Base-by-base conservation (phyloP, 2,113 vertebrate genomes). In the Malaclemys terrapin region DNA sequence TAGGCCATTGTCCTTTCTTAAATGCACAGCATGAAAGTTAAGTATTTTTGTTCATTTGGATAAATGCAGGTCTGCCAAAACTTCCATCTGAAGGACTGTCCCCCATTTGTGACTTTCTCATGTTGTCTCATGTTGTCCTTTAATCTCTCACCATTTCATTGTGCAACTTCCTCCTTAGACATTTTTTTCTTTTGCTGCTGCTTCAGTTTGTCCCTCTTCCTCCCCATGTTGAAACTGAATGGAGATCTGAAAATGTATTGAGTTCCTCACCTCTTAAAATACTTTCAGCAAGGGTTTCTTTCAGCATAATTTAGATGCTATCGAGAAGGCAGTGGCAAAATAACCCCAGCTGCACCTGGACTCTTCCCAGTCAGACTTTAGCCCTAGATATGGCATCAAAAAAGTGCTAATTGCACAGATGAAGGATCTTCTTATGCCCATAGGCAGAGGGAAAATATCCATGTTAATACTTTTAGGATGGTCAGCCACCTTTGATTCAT, bases 171-270 rank as follows among this genome's bases (percentile, higher is more conserved):
- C 35, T 1, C 3, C 11, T 91, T 10, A 24, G 11, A 47, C 42
- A 19, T 85, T 89, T 76, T 47, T 91, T 35, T 17, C 14, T 35
- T 93, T 85, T 75, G 79, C 42, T 20, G 38, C 29, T 84, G 52
- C 19, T 5, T 62, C 80, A 78, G 6, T 52, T 59, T 91, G 50
- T n/a, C 42, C 31, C 94, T 91, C 72, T 16, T 84, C 88, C 89
- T 94, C 49, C 22, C 10, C 87, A 24, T 22, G 9, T 62, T 82
- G 38, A 52, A 22, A 14, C 45, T 90, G 78, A 89, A 47, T n/a
- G 79, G 91, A 92, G 88, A 65, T 93, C 50, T 9, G 11, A 91
- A 96, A 87, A 82, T 16, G 25, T 50, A 24, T 12, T 90, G 69
- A 27, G 29, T 12, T 83, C 75, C 11, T 7, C 31, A 22, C 17